phyloP scores from a whole-genome alignment of 2,113 vertebrate genomes.

The Calidris pugnax region DNA sequence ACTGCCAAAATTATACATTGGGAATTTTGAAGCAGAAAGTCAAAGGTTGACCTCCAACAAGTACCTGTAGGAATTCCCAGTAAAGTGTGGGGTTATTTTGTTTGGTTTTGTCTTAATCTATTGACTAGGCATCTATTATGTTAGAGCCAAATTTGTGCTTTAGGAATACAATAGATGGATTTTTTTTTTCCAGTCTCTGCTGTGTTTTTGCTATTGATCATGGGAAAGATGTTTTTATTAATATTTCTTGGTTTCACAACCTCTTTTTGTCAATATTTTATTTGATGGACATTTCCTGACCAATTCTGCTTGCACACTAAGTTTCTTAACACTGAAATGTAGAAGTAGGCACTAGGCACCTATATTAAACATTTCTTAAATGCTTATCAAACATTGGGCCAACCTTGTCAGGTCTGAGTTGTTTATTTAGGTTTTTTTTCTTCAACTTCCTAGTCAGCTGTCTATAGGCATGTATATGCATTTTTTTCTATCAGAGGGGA shows the following conservation, averaged over 20 bases:
- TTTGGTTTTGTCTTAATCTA: background rate
- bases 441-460: background rate
- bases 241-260: background rate
- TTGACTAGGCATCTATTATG: background rate
- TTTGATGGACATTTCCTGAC: background rate
- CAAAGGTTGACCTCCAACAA: background rate
- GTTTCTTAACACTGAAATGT: background rate
- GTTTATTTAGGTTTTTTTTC: background rate
- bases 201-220: background rate
- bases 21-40: background rate
- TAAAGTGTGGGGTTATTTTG: background rate
- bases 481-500: rapidly evolving
- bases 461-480: background rate
- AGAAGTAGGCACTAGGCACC: background rate
- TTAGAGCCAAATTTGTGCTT: background rate
- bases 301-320: rapidly evolving
- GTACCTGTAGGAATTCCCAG: background rate
- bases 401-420: background rate
- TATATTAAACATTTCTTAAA: background rate
- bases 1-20: background rate
- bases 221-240: background rate
- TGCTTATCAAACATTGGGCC: background rate
- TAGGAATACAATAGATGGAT: background rate
- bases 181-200: background rate
- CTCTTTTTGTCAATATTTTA: background rate